These are phyloP conservation scores for Hoplostethus atlanticus DNA, from an alignment of 2,797 vertebrate species.

Conservation along the genomic window DNA sequence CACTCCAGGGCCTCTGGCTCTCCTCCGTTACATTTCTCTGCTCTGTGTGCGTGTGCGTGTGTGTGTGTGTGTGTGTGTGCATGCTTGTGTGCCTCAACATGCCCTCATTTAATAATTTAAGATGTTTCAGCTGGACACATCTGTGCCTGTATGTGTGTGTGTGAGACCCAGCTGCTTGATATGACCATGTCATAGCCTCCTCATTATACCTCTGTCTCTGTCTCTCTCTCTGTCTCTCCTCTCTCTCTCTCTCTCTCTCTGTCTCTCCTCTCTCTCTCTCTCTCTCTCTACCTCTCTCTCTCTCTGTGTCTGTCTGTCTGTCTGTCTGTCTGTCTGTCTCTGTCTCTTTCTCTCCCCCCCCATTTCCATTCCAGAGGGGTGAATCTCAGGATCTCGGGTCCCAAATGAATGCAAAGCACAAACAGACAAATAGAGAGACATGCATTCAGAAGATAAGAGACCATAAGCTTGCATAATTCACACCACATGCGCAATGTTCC, in stretches of 20 bases:
- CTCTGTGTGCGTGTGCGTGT: slow-evolving; percentile 15
- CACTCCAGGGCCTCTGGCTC: slow-evolving; percentile 12
- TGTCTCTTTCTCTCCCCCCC: neutral
- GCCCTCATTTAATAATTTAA: slow-evolving; percentile 66
- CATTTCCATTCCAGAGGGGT: slow-evolving; percentile 44
- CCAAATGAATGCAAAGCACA: slow-evolving; percentile 60
- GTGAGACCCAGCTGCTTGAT: slow-evolving; percentile 33
- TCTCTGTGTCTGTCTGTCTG: neutral
- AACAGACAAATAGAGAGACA: slow-evolving; percentile 67
- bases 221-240: neutral
- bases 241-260: neutral
- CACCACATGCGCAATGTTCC: slow-evolving; percentile 32
- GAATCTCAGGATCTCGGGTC: slow-evolving; percentile 31
- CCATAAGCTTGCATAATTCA: slow-evolving; percentile 68
- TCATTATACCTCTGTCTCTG: slow-evolving; percentile 9
- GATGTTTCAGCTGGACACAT: slow-evolving; percentile 41
- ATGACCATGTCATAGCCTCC: slow-evolving; percentile 22
- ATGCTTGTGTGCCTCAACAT: slow-evolving; percentile 21
- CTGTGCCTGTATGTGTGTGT: slow-evolving; percentile 33
- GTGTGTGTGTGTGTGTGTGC: slow-evolving; percentile 28
- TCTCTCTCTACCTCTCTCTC: too few species aligned
- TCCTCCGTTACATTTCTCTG: slow-evolving; percentile 12
- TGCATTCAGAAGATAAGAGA: slow-evolving; percentile 62
- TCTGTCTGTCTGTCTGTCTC: neutral
- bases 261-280: too few species aligned